A percentile compares a stretch with the other conserved stretches of the same genome.
phyloP scores from a whole-genome alignment of 2,113 vertebrate species.

The Callopanchax toddi region DNA sequence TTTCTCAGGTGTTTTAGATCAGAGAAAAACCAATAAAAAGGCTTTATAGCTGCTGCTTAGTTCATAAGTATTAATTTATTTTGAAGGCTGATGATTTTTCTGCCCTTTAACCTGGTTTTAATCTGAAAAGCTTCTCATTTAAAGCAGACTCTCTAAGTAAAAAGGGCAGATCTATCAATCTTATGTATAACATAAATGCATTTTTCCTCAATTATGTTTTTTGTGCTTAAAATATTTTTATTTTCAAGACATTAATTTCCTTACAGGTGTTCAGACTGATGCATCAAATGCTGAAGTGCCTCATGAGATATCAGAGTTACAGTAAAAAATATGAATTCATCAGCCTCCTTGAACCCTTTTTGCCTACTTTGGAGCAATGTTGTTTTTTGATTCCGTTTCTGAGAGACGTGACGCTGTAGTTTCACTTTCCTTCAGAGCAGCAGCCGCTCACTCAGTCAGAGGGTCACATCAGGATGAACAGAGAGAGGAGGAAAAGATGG shows the following conservation, averaged over 20 bases:
- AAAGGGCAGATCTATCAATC: too few relatives aligned
- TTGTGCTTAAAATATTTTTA: constrained; percentile 9
- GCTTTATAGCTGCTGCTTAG: background rate
- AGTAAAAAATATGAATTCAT: constrained; percentile 31
- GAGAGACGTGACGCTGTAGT: constrained; percentile 28
- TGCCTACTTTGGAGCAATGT: background rate
- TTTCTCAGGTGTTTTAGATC: background rate
- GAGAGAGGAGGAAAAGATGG: constrained; percentile 17
- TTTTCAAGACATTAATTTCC: background rate
- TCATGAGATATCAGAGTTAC: constrained; percentile 17
- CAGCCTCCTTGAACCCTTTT: constrained; percentile 28
- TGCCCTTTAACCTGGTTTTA: constrained; percentile 1
- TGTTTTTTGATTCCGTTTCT: constrained; percentile 16
- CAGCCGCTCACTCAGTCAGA: constrained; percentile 19
- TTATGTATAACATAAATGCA: too few relatives aligned
- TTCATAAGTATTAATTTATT: constrained; percentile 4
- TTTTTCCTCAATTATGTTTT: background rate
- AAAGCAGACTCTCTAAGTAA: constrained; percentile 2
- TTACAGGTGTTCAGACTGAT: background rate
- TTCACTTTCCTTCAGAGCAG: constrained; percentile 33
- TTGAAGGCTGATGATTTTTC: constrained; percentile 9
- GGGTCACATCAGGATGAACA: constrained; percentile 49
- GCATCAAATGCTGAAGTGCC: background rate
- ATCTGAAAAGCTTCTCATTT: constrained; percentile 3
- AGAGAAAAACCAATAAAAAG: constrained; percentile 2